A percentile compares a stretch with the other conserved stretches of the same genome.
These are phyloP conservation scores for Fukomys damarensis DNA, from an alignment of 2,113 vertebrate genomes.

Conservation along the genomic window DNA sequence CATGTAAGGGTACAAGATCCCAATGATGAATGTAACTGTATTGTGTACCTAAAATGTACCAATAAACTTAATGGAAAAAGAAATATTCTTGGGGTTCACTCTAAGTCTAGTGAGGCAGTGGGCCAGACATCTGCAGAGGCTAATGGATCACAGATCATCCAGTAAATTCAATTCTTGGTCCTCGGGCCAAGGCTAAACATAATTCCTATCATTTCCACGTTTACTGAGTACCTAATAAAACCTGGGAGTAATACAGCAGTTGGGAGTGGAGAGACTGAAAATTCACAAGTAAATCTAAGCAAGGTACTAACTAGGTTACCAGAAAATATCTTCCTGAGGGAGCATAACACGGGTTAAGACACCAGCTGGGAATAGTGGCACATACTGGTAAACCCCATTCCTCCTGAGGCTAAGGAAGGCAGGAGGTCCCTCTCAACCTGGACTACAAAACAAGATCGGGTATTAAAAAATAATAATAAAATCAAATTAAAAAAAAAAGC, in stretches of 20 bases:
- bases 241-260: neutral
- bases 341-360: neutral
- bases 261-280: neutral
- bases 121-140: neutral
- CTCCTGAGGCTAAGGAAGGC: neutral
- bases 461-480: neutral
- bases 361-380: neutral
- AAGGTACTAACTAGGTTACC: fast-evolving
- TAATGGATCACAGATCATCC: neutral
- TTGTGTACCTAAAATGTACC: too few species aligned
- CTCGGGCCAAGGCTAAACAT: neutral
- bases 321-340: neutral
- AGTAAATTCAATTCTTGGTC: neutral
- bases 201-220: neutral
- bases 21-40: too few species aligned
- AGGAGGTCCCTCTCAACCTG: neutral
- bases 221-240: neutral
- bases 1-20: too few species aligned
- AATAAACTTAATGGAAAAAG: too few species aligned
- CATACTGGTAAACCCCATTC: neutral
- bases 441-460: neutral
- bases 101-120: neutral
- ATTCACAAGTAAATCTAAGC: neutral
- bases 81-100: neutral
- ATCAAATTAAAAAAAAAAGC: neutral